Conservation (phyloP, 2,797 vertebrate genomes). For the Brotula barbata region DNA sequence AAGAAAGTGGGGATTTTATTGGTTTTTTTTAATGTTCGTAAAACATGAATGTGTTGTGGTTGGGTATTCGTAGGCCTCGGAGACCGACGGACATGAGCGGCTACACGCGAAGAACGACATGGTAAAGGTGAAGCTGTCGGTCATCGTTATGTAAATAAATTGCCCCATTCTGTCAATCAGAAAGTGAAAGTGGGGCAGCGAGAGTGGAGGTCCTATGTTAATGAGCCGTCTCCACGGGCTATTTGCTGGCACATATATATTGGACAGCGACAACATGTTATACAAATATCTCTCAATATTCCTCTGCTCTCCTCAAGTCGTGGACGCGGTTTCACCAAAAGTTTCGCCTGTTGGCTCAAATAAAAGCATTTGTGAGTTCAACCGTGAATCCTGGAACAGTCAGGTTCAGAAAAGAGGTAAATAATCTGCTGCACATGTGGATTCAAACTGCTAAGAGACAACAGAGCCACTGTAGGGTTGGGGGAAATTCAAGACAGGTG, state of each 20-base stretch:
- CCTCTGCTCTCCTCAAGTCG: not conserved
- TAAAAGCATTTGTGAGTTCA: too few species aligned
- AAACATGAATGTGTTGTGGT: constrained; percentile 63
- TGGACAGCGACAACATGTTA: constrained; percentile 21
- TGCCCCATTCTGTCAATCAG: constrained; percentile 75
- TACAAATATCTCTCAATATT: constrained; percentile 2
- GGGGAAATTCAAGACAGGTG: too few species aligned
- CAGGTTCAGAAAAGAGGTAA: too few species aligned
- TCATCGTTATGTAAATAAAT: constrained; percentile 75
- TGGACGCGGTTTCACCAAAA: too few species aligned
- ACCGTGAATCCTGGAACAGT: too few species aligned
- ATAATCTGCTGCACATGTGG: too few species aligned
- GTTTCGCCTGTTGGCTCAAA: too few species aligned
- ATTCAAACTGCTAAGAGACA: too few species aligned
- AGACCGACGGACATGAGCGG: constrained; percentile 56
- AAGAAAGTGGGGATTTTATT: constrained; percentile 44
- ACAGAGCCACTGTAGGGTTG: too few species aligned
- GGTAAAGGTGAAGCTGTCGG: constrained; percentile 60
- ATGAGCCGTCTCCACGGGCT: constrained; percentile 41
- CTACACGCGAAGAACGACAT: constrained; percentile 34
- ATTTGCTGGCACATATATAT: constrained; percentile 38
- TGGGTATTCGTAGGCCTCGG: constrained; percentile 49
- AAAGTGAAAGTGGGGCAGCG: constrained; percentile 63
- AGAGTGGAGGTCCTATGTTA: constrained; percentile 39
- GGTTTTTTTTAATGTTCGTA: constrained; percentile 67